These are phyloP conservation scores for Acrocephalus arundinaceus DNA, from an alignment of 2,113 vertebrate genomes.

Conservation along the genomic window DNA sequence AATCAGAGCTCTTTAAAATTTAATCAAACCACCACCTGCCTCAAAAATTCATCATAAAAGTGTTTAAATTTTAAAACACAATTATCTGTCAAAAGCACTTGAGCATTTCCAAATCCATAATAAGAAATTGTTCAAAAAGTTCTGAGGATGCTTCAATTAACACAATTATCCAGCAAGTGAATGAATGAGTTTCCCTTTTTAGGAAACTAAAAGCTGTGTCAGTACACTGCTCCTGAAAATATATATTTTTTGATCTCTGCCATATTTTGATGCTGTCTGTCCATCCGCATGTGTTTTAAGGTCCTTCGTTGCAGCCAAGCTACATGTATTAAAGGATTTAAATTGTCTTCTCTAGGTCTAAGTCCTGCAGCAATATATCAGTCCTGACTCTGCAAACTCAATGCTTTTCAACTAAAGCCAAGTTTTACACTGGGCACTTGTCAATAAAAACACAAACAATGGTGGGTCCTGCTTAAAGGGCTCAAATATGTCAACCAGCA, in stretches of 20 bases:
- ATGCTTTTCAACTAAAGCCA: neutral
- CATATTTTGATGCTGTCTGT: neutral
- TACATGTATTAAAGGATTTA: neutral
- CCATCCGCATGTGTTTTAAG: neutral
- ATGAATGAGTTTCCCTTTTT: neutral
- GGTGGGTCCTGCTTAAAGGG: neutral
- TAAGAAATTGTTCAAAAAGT: neutral
- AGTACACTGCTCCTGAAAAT: neutral
- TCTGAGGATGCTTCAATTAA: neutral
- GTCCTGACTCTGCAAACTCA: neutral
- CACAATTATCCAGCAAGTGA: neutral
- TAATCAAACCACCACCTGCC: constrained; percentile 33
- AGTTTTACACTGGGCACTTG: neutral
- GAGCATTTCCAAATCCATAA: neutral
- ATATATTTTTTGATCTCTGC: neutral
- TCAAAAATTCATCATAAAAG: constrained; percentile 41
- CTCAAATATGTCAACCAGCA: neutral
- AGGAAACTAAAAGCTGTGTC: neutral
- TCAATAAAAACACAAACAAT: neutral
- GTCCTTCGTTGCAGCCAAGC: neutral
- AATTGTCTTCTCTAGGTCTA: neutral
- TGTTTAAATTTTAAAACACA: constrained; percentile 52
- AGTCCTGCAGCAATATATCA: neutral
- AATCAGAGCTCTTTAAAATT: constrained; percentile 37
- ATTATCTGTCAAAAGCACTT: constrained; percentile 9